Evolutionary conservation across 2,888 invertebrate genomes (phyloP), one percentile per base, ranked within the genome.

Genomic region (Epistrophe grossulariae): DNA sequence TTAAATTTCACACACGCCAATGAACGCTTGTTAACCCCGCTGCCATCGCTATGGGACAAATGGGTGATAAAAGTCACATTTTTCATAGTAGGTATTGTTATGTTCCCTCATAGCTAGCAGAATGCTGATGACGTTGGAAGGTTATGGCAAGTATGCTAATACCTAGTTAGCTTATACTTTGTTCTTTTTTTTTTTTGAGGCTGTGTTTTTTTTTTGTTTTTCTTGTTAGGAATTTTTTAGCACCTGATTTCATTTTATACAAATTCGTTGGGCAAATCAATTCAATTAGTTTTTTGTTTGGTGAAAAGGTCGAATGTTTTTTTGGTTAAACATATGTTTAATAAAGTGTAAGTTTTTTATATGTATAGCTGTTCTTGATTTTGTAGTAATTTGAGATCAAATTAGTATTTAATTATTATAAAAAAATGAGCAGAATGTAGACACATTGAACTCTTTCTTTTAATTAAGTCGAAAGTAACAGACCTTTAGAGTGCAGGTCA

Each of bases 1-100:
- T 81, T 84, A 52, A 60, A 81, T 84, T 84, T 73, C 45, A 60
- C 81, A 81, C 77, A 81, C 80, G 72, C 64, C 80, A 80, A 52
- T 80, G 80, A 68, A 52, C 19, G 50, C 50, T 59, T 68, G 48
- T 77, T 52, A 55, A 55, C 38, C 31, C 72, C 59, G 24, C 24
- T 3, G 24, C 55, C 60, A 52, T 24, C 24, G 24, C 24, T 3
- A 66, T 45, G 60, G 72, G 72, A 77, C 66, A 79, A 64, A 43
- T 55, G 55, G 70, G 55, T 55, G 70, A 70, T 70, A 55, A 70
- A 55, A 70, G 38, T 68, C 35, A 68, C 48, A 50, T 35, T 35
- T 19, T 35, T 68, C 17, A 48, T 68, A 35, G 19, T 19, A 50
- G 6, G 15, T 64, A 45, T 28, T 64, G 62, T 19, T 17, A n/a